Conservation (phyloP, 2,797 vertebrate genomes). For the Centropyge bicolor region DNA sequence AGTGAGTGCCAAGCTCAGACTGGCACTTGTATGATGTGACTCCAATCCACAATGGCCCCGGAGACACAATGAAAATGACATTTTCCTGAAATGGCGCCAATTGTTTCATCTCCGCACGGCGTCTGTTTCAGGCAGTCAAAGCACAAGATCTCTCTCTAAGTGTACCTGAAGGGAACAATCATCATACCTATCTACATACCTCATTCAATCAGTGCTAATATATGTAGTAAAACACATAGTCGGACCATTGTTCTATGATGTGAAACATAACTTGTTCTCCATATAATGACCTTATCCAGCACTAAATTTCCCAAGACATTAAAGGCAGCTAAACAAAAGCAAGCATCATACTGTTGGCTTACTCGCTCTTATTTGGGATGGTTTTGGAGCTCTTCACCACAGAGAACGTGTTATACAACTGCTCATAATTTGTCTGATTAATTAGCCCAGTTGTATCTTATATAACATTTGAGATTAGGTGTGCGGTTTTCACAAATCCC, state of each 20-base stretch:
- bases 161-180: conserved; percentile 37
- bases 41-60: conserved; percentile 52
- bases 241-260: conserved; percentile 36
- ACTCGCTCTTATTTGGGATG: not conserved
- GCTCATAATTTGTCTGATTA: not conserved
- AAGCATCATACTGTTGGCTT: not conserved
- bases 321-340: conserved; percentile 6
- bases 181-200: conserved; percentile 33
- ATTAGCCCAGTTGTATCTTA: conserved; percentile 20
- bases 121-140: conserved; percentile 21
- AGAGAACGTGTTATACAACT: not conserved
- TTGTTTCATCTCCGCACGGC: conserved; percentile 21
- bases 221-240: conserved; percentile 32
- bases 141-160: conserved; percentile 20
- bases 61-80: conserved; percentile 41
- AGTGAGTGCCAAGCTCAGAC: conserved; percentile 72
- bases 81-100: conserved; percentile 17
- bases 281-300: not conserved
- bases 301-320: not conserved
- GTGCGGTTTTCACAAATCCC: conserved; percentile 44
- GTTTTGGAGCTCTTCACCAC: not conserved
- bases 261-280: conserved; percentile 25
- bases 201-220: conserved; percentile 38
- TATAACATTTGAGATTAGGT: conserved; percentile 44
- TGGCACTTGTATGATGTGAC: conserved; percentile 66